These are phyloP conservation scores for Nebria brevicollis DNA, from an alignment of 2,888 invertebrate species.

Conservation along the genomic window DNA sequence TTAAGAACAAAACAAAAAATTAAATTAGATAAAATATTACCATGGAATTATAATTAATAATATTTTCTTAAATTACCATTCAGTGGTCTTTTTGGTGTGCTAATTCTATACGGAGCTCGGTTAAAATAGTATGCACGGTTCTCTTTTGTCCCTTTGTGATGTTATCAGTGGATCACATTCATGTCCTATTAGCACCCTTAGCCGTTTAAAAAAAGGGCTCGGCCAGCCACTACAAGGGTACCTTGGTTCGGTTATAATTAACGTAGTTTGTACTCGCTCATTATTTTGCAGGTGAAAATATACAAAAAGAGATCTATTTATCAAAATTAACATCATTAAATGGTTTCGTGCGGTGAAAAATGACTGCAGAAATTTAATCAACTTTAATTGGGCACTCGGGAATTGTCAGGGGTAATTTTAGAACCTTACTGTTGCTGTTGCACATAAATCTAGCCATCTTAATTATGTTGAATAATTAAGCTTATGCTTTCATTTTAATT, in stretches of 20 bases:
- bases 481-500: conserved; percentile 38
- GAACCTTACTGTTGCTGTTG: conserved; percentile 24
- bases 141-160: conserved; percentile 29
- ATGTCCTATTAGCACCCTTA: conserved; percentile 36
- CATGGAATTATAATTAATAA: background rate
- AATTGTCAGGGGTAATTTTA: conserved; percentile 38
- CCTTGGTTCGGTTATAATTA: conserved; percentile 34
- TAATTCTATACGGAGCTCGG: background rate
- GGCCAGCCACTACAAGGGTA: background rate
- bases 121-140: conserved; percentile 20
- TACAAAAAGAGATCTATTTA: conserved; percentile 51
- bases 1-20: no score
- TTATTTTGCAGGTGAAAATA: conserved; percentile 45
- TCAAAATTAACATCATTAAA: conserved; percentile 53
- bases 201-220: background rate
- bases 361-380: conserved; percentile 52
- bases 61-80: background rate
- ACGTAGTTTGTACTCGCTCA: conserved; percentile 43
- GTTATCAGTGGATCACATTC: conserved; percentile 38
- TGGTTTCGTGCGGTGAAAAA: conserved; percentile 51
- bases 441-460: conserved; percentile 46
- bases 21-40: no score
- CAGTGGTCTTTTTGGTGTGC: background rate
- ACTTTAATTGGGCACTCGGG: conserved; percentile 52
- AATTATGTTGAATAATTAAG: conserved; percentile 43